These are phyloP conservation scores for Pegoplata infirma DNA, from an alignment of 2,888 invertebrate genomes.

Conservation along the genomic window DNA sequence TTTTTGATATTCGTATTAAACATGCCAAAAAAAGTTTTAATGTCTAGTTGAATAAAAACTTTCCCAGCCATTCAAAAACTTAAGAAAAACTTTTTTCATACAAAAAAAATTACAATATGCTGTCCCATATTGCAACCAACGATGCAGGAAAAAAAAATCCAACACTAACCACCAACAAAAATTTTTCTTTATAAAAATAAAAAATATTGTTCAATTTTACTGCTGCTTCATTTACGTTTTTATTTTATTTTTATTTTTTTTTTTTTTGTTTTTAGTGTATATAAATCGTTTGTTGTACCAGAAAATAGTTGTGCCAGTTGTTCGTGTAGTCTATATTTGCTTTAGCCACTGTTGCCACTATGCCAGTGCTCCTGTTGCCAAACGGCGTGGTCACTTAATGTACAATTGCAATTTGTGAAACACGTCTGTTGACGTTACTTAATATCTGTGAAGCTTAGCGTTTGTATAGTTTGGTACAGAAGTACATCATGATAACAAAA, in stretches of 20 bases:
- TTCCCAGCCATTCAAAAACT: too few species aligned
- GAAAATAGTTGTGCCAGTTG: slow-evolving; percentile 8
- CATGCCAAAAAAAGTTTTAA: too few species aligned
- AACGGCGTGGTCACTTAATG: slow-evolving; percentile 52
- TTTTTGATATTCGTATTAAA: too few species aligned
- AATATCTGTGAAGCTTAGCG: slow-evolving; percentile 51
- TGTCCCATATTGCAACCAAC: background rate
- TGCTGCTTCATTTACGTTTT: slow-evolving; percentile 47
- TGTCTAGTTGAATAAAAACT: too few species aligned
- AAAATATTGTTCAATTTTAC: slow-evolving; percentile 52
- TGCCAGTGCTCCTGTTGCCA: slow-evolving; percentile 32
- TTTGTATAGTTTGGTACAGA: background rate
- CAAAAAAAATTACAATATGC: too few species aligned
- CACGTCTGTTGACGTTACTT: slow-evolving; percentile 58
- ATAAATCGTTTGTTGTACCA: slow-evolving; percentile 33
- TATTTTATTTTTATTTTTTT: background rate
- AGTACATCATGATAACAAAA: slow-evolving; percentile 39
- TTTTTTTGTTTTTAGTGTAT: background rate
- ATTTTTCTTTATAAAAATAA: slow-evolving; percentile 40
- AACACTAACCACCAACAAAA: slow-evolving; percentile 18
- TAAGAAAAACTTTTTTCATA: too few species aligned
- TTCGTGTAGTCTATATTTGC: background rate
- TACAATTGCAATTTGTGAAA: slow-evolving; percentile 60
- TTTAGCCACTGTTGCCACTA: too few species aligned
- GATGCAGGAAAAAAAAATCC: background rate